These are phyloP conservation scores for Anseranas semipalmata DNA, from an alignment of 2,113 vertebrate species.

Conservation along the genomic window DNA sequence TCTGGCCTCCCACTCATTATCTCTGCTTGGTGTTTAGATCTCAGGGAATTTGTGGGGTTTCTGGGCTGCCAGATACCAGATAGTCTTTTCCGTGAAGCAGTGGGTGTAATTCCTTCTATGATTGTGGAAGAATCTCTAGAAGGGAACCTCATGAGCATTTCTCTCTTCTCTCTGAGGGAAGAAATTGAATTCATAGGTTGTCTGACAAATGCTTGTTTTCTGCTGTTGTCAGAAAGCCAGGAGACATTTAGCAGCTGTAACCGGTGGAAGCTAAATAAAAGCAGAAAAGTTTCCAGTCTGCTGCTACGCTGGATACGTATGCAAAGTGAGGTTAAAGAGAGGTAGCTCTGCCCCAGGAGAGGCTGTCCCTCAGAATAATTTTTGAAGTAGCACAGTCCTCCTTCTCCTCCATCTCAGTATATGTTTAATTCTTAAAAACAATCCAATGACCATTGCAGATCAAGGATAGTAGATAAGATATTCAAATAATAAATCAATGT, in stretches of 20 bases:
- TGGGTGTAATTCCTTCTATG: neutral
- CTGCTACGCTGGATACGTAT: neutral
- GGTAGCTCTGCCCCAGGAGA: neutral
- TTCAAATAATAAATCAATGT: neutral
- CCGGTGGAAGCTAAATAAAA: constrained; percentile 34
- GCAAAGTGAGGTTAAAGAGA: neutral
- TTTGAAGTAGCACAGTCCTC: neutral
- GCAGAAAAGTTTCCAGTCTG: constrained; percentile 34
- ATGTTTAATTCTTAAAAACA: neutral
- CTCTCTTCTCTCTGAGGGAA: neutral
- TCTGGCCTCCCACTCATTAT: constrained; percentile 41
- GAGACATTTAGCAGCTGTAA: constrained; percentile 56
- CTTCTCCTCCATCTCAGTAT: accelerated
- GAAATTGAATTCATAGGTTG: neutral
- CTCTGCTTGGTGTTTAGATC: constrained; percentile 35
- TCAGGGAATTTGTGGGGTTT: constrained; percentile 41
- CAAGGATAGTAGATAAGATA: neutral
- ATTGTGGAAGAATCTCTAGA: neutral
- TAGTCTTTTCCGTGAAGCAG: neutral
- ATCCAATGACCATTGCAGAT: neutral
- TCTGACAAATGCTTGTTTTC: constrained; percentile 40
- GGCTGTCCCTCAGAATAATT: neutral
- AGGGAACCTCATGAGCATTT: neutral
- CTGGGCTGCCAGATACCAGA: constrained; percentile 21
- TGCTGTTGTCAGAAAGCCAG: constrained; percentile 38